Evolutionary conservation across 2,797 vertebrate species (phyloP).

Genomic region (Myotis myotis): DNA sequence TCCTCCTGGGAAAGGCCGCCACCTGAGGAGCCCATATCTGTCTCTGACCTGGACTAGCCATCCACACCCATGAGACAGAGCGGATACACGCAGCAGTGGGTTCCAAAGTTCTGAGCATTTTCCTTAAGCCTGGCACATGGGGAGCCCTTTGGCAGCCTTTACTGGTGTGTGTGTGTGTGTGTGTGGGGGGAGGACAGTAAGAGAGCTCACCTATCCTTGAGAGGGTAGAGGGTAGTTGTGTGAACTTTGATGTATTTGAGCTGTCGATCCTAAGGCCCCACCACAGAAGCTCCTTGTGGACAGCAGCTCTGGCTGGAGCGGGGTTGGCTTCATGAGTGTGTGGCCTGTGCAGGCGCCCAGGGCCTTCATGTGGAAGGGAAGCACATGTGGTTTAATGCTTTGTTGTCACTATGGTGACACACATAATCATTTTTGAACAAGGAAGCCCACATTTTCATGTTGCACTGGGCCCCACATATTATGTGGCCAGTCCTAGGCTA

Average conservation of each 20-base stretch:
- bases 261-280: neutral
- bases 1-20: neutral
- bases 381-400: neutral
- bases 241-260: neutral
- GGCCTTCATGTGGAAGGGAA: neutral
- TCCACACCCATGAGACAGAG: neutral
- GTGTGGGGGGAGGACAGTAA: neutral
- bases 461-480: neutral
- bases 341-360: neutral
- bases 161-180: neutral
- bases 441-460: neutral
- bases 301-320: neutral
- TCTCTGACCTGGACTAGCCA: neutral
- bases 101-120: neutral
- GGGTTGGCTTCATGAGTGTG: neutral
- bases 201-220: neutral
- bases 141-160: neutral
- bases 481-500: neutral
- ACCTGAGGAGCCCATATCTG: neutral
- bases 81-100: accelerated
- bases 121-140: neutral
- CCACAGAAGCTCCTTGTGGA: neutral
- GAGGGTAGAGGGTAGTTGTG: neutral
- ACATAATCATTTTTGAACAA: neutral
- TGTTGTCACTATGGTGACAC: neutral